Evolutionary conservation across 2,888 invertebrate species (phyloP).

Genomic region (Patella ulyssiponensis): DNA sequence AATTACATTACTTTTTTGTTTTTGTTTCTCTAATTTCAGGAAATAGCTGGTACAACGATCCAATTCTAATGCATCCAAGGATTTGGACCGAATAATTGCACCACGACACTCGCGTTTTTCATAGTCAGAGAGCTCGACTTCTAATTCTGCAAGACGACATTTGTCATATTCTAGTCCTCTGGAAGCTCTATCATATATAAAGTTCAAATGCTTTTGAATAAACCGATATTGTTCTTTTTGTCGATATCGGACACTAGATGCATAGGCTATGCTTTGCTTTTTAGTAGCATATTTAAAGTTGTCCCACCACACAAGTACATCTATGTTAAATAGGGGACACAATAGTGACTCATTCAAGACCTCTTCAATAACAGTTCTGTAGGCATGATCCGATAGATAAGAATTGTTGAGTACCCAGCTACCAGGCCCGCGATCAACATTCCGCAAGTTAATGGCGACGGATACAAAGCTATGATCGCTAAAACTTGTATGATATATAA

Average conservation of each 20-base stretch:
- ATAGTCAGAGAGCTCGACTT: background rate
- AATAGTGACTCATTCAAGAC: background rate
- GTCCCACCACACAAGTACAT: background rate
- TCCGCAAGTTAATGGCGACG: background rate
- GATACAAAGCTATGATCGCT: background rate
- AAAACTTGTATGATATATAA: background rate
- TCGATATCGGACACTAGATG: background rate
- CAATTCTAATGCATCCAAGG: background rate
- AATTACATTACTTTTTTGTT: conserved; percentile 19
- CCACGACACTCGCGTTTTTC: background rate
- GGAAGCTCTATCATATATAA: background rate
- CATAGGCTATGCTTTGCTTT: background rate
- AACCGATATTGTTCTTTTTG: background rate
- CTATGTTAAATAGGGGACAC: background rate
- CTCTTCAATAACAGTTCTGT: background rate
- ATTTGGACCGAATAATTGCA: background rate
- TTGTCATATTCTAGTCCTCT: background rate
- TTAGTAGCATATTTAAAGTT: background rate
- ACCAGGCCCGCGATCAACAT: background rate
- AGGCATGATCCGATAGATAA: background rate
- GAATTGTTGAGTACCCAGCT: background rate
- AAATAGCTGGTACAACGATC: conserved; percentile 19
- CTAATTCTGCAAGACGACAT: background rate
- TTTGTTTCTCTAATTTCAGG: conserved; percentile 18
- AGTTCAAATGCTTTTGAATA: background rate